Conservation (phyloP, 2,888 invertebrate species). For the Trichacis sp. region DNA sequence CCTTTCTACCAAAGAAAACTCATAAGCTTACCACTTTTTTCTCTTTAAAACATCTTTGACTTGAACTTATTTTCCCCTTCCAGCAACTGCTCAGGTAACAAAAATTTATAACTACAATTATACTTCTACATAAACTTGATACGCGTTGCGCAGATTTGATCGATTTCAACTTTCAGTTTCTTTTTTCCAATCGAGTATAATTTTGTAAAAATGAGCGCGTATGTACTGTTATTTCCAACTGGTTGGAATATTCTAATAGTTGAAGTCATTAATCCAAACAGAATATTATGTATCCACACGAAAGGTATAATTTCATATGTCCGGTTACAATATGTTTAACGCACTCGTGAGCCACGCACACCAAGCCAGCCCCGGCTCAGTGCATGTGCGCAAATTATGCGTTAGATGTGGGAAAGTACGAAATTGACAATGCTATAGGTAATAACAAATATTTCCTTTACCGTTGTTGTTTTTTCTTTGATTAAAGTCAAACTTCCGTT, state of each 20-base stretch:
- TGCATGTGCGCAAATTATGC: constrained; percentile 41
- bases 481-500: neutral
- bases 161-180: constrained; percentile 4
- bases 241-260: constrained; percentile 42
- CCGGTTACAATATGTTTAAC: constrained; percentile 45
- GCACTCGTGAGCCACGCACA: constrained; percentile 42
- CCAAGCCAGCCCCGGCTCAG: constrained; percentile 38
- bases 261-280: constrained; percentile 43
- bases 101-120: neutral
- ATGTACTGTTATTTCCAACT: constrained; percentile 41
- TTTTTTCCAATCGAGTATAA: neutral
- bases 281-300: constrained; percentile 37
- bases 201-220: constrained; percentile 1
- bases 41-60: too few relatives aligned
- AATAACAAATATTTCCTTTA: constrained; percentile 5
- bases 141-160: constrained; percentile 1
- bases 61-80: too few relatives aligned
- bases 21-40: too few relatives aligned
- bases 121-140: neutral
- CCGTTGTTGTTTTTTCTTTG: neutral
- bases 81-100: too few relatives aligned
- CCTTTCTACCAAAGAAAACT: too few relatives aligned
- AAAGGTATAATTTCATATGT: constrained; percentile 29
- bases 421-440: constrained; percentile 40
- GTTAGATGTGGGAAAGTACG: constrained; percentile 43